A percentile compares a stretch with the other conserved stretches of the same genome.
Evolutionary conservation across 2,113 vertebrate genomes (phyloP).

Genomic region (Odontesthes bonariensis): DNA sequence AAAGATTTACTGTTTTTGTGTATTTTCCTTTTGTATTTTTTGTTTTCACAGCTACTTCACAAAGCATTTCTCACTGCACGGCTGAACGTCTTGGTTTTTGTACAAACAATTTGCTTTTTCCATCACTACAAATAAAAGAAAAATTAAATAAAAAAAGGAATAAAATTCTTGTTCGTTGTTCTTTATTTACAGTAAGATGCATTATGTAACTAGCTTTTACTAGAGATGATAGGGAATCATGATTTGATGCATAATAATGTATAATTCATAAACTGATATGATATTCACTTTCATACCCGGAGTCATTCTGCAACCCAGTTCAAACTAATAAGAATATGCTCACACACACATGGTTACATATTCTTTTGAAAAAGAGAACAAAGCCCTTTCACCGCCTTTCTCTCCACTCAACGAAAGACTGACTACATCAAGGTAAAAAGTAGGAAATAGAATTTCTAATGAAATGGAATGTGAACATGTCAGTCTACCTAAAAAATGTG

Average conservation of each 20-base stretch:
- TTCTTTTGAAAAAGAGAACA: conserved; percentile 29
- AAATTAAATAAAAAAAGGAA: too few relatives aligned
- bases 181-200: conserved; percentile 26
- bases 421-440: neutral
- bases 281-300: conserved; percentile 56
- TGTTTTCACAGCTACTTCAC: too few relatives aligned
- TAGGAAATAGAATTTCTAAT: neutral
- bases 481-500: neutral
- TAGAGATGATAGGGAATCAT: conserved; percentile 27
- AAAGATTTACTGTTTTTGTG: too few relatives aligned
- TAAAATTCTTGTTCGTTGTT: neutral
- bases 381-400: neutral
- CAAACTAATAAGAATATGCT: conserved; percentile 13
- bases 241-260: conserved; percentile 51
- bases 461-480: neutral
- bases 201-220: conserved; percentile 18
- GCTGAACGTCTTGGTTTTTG: neutral
- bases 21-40: too few relatives aligned
- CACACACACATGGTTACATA: conserved; percentile 2
- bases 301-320: conserved; percentile 41
- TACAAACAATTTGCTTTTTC: neutral
- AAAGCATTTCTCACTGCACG: neutral
- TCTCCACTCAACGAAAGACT: neutral
- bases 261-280: conserved; percentile 54
- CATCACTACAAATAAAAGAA: neutral